These are phyloP conservation scores for Semnornis frantzii DNA, from an alignment of 2,113 vertebrate genomes.

Conservation along the genomic window DNA sequence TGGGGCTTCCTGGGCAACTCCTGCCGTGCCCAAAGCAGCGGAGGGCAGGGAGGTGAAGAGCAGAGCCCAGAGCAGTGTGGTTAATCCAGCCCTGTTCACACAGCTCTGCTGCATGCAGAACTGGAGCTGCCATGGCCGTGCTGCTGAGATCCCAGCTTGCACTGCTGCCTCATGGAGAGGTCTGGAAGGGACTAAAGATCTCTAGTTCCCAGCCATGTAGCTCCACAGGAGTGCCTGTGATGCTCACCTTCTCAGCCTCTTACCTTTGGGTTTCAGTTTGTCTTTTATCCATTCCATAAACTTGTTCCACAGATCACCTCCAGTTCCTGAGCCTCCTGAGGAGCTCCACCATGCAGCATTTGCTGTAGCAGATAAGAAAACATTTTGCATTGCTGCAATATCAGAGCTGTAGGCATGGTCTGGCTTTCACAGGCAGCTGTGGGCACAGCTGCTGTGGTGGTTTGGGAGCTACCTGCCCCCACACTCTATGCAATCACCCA, in stretches of 20 bases:
- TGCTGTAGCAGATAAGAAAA: not conserved
- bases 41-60: not conserved
- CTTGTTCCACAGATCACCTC: accelerated
- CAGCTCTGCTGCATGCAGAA: not conserved
- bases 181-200: not conserved
- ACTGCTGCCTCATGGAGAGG: not conserved
- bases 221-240: accelerated
- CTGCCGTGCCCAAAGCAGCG: accelerated
- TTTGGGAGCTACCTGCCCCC: no score
- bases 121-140: accelerated
- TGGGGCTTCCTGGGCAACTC: not conserved
- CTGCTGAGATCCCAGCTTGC: not conserved
- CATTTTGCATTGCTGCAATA: accelerated
- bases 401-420: not conserved
- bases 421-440: not conserved
- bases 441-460: no score
- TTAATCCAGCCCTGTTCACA: not conserved
- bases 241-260: not conserved
- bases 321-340: accelerated
- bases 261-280: not conserved
- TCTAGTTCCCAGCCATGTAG: not conserved
- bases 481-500: no score
- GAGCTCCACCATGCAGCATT: not conserved
- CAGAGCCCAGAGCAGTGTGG: not conserved
- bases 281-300: not conserved